These are phyloP conservation scores for Periophthalmus modestus DNA, from an alignment of 2,113 vertebrate genomes.

Conservation along the genomic window DNA sequence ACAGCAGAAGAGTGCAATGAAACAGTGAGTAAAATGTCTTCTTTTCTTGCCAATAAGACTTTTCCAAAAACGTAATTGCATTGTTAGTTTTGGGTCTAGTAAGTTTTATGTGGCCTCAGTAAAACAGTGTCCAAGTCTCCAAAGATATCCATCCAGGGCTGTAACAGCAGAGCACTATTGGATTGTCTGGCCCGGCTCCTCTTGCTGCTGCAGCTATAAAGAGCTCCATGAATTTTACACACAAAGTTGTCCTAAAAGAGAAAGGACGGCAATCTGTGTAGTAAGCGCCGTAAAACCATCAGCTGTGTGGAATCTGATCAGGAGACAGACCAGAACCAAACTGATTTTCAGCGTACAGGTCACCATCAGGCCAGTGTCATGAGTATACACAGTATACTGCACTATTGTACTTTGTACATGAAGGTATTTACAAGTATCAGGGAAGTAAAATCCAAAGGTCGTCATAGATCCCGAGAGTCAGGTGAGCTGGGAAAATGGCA, in stretches of 20 bases:
- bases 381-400: no score
- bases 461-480: no score
- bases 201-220: conserved; percentile 12
- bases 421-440: no score
- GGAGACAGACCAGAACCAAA: background rate
- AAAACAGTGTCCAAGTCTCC: conserved; percentile 9
- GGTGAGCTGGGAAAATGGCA: no score
- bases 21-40: background rate
- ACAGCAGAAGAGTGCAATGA: background rate
- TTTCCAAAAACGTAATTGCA: background rate
- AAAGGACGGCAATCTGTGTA: conserved; percentile 2
- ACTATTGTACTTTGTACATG: no score
- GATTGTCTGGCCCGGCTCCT: conserved; percentile 9
- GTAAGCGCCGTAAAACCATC: background rate
- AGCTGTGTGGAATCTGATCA: background rate
- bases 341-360: background rate
- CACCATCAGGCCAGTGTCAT: no score
- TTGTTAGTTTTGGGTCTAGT: background rate
- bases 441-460: no score
- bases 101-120: background rate
- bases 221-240: conserved; percentile 37
- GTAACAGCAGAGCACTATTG: conserved; percentile 15
- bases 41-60: background rate
- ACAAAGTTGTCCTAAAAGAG: conserved; percentile 18
- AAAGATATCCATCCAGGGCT: conserved; percentile 5